Evolutionary conservation across 2,113 vertebrate species (phyloP).

Genomic region (Grantiella picta): DNA sequence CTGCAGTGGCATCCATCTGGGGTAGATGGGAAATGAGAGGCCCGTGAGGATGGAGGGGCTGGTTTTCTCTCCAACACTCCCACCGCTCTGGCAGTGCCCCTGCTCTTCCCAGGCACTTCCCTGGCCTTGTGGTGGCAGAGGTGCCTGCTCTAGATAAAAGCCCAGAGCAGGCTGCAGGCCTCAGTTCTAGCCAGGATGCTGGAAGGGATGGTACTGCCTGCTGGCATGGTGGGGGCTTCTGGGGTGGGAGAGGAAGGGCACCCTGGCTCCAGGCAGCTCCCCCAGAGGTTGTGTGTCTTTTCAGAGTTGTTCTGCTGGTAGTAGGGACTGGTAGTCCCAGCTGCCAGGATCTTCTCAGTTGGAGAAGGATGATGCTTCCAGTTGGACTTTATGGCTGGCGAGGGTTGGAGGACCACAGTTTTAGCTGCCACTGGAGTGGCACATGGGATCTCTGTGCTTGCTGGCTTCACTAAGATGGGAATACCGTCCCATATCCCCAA

Average conservation of each 20-base stretch:
- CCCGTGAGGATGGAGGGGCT: background rate
- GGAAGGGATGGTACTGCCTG: background rate
- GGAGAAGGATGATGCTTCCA: background rate
- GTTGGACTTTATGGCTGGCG: background rate
- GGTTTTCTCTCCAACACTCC: background rate
- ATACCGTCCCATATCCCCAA: background rate
- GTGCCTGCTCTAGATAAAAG: background rate
- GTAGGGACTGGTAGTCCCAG: background rate
- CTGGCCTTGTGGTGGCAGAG: background rate
- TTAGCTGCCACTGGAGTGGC: background rate
- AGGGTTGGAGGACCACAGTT: background rate
- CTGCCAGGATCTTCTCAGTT: background rate
- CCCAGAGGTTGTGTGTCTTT: rapidly evolving
- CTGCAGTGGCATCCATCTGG: rapidly evolving
- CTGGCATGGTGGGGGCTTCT: background rate
- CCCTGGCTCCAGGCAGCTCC: background rate
- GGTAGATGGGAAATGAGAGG: background rate
- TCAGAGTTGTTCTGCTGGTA: background rate
- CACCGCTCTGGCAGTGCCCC: background rate
- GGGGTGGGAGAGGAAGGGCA: background rate
- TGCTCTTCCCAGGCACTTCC: background rate
- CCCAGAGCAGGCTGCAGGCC: background rate
- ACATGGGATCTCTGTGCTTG: background rate
- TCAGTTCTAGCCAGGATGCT: background rate
- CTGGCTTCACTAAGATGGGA: background rate